Base-by-base conservation (phyloP, 1,140 invertebrate species). In the Adoxophyes honmai region DNA sequence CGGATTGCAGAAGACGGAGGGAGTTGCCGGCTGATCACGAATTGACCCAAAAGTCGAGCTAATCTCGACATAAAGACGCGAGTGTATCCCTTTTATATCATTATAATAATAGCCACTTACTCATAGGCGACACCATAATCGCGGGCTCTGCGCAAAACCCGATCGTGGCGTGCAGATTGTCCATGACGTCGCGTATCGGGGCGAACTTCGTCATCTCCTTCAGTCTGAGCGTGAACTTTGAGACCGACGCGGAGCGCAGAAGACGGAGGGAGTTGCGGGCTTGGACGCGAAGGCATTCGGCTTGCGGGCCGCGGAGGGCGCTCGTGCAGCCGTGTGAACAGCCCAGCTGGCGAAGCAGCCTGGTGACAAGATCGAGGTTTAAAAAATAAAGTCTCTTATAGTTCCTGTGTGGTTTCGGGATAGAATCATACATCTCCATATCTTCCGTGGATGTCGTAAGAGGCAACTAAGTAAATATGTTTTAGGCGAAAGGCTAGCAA, bases 121-220 rank as follows among this genome's bases (percentile, higher is more conserved):
- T 96, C 76, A 96, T 87, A 14, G 96, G 96, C 11, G 96, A 97
- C 1, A 97, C 85, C 61, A 97, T 89, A 2, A 94, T 93, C 60
- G 93, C 93, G 18, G 96, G 95, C 86, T 99, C 98, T 44, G 96
- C 92, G 52, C 98, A 99, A 82, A 98, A 99, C 11, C 97, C 97
- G 35, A 98, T 92, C 71, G 98, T 97, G 4, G 97, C 93, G 85
- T 99, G 98, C 39, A 99, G 94, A 74, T 98, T 96, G 72, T 99
- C 98, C 1, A 99, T 81, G 8, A 98, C 92, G 52, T 98, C 96
- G 1, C 93, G 88, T 14, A 99, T 87, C 0, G 95, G 92, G 28
- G 95, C 93, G 3, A 91, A 91, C 44, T 92, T 93, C 0, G 98
- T 93, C 86, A 97, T 94, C 38, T 94, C 91, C 58, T 93, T 91